Evolutionary conservation across 92 coral and sea anemone genomes (phyloP).

Genomic region (Virgularia gustaviana): DNA sequence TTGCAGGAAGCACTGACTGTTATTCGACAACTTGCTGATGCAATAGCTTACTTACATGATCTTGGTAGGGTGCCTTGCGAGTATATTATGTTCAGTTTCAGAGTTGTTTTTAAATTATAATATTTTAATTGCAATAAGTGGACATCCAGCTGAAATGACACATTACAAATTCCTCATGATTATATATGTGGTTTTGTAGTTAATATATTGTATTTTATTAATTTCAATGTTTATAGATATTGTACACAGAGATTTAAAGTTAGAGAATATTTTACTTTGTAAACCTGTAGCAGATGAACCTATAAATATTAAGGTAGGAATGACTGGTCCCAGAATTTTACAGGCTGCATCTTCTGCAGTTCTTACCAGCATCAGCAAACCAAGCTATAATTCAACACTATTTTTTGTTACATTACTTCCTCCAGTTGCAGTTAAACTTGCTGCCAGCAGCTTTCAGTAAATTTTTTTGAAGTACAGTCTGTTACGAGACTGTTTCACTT

Average conservation of each 20-base stretch:
- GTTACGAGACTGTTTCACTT: background rate
- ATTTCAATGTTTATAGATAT: slow-evolving; percentile 58
- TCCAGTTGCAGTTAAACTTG: too few relatives aligned
- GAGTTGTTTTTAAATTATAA: background rate
- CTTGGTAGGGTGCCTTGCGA: too few relatives aligned
- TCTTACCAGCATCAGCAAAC: too few relatives aligned
- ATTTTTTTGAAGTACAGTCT: background rate
- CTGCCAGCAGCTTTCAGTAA: too few relatives aligned
- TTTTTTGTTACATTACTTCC: too few relatives aligned
- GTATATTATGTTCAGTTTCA: background rate
- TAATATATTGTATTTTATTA: background rate
- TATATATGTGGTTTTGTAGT: background rate
- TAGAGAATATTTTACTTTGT: slow-evolving; percentile 93
- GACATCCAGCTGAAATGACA: background rate
- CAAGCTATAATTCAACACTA: too few relatives aligned
- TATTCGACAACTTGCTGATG: slow-evolving; percentile 90
- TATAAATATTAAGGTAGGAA: slow-evolving; percentile 76
- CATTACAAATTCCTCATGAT: background rate
- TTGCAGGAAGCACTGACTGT: slow-evolving; percentile 89
- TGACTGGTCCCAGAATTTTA: too few relatives aligned
- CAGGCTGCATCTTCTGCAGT: too few relatives aligned
- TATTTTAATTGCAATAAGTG: background rate
- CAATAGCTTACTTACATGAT: slow-evolving; percentile 93
- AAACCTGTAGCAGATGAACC: slow-evolving; percentile 86
- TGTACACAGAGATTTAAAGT: slow-evolving; percentile 89